Base-by-base conservation (phyloP, 1,140 invertebrate genomes). In the Aradophagus sp. region DNA sequence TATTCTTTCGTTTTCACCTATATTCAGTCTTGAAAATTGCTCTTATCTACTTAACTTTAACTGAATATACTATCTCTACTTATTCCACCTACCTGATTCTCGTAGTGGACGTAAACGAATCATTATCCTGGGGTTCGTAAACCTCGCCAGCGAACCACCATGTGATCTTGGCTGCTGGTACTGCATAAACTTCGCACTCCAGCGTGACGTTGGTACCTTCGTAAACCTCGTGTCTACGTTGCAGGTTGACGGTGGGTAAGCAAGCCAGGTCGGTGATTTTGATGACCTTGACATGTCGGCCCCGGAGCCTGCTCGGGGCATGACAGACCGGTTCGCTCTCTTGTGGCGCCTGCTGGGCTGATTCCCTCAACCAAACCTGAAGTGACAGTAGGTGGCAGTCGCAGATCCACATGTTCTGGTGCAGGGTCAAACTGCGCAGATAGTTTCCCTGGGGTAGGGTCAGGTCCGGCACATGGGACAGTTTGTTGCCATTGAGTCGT, bases 401-500 rank as follows among this genome's bases (percentile, higher is more conserved):
- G 81, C 95, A 97, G 34, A 90, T 87, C 95, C 95, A 97, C 34
- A 93, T 91, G 86, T 97, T 97, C 74, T 91, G 91, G 76, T 96
- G 91, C 15, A 97, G 84, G 45, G 92, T 91, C 16, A 96, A 88
- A 27, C 92, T 93, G 58, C 93, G 90, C 26, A 96, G 82, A 34
- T 88, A 89, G 50, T 90, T 89, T 1, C 92, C 91, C 26, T 95
- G 86, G 0, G 84, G 84, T 2, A 85, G 31, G 1, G 81, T 81
- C 34, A 45, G 61, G 8, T 82, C 74, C 0, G 81, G 80, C 56
- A 93, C 90, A 58, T 89, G 87, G 12, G 88, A 89, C 48, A 97
- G 87, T 66, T 89, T 59, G 17, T 61, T 68, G n/a, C 55, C 55
- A 1, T 61, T 29, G 19, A 61, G 11, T 73, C 93, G 90, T 7